Conservation (phyloP, 2,888 invertebrate species). For the Coecobrya sp. region DNA sequence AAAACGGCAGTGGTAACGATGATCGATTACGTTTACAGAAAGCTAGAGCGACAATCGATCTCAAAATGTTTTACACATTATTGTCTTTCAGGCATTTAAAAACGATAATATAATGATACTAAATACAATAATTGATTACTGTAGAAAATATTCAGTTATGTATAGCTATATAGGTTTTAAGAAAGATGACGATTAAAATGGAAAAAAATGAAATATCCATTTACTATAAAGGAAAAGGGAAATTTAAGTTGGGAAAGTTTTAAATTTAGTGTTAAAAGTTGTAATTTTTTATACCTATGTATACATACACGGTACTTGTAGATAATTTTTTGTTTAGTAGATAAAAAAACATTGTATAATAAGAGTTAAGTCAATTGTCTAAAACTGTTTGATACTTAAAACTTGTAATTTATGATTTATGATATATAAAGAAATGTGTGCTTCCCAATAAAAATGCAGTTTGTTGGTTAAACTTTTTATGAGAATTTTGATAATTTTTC, state of each 20-base stretch:
- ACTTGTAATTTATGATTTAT: conserved; percentile 45
- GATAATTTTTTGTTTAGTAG: not conserved
- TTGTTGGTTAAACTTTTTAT: conserved; percentile 25
- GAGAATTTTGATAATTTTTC: not conserved
- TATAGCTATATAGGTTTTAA: conserved; percentile 35
- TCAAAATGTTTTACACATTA: conserved; percentile 72
- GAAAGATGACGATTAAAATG: not conserved
- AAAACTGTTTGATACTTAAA: conserved; percentile 59
- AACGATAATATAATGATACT: conserved; percentile 38
- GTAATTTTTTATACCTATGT: conserved; percentile 21
- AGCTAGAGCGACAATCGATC: conserved; percentile 80
- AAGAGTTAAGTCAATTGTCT: conserved; percentile 28
- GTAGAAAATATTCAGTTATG: not conserved
- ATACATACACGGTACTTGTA: not conserved
- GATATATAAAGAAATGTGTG: conserved; percentile 68
- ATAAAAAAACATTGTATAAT: not conserved
- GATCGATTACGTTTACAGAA: conserved; percentile 80
- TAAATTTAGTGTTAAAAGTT: not conserved
- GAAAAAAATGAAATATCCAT: not conserved
- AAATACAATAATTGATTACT: not conserved
- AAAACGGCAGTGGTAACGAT: not conserved
- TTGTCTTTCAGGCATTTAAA: conserved; percentile 79
- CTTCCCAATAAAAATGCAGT: conserved; percentile 79
- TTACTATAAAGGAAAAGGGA: not conserved
- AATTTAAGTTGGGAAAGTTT: not conserved